phyloP scores from a whole-genome alignment of 2,113 vertebrate species.

The Sinosuthora webbiana region DNA sequence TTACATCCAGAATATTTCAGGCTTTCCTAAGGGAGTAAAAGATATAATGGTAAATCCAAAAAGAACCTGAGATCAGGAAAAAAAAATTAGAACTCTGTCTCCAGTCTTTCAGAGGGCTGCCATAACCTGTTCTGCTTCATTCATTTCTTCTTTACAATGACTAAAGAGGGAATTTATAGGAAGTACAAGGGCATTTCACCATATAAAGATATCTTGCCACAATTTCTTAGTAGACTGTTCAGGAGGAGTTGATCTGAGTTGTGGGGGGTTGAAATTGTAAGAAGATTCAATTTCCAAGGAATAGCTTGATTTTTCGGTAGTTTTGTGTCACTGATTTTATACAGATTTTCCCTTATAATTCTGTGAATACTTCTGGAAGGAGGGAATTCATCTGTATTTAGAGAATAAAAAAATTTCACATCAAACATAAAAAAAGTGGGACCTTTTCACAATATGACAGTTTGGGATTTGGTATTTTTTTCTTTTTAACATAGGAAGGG shows the following conservation, averaged over 20 bases:
- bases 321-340: not conserved
- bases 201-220: not conserved
- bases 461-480: not conserved
- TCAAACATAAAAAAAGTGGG: not conserved
- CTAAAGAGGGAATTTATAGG: not conserved
- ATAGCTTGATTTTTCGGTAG: not conserved
- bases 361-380: not conserved
- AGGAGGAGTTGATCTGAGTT: not conserved
- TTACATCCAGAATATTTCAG: not conserved
- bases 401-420: not conserved
- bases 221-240: not conserved
- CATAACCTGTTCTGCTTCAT: not conserved
- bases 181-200: not conserved
- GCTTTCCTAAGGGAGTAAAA: not conserved
- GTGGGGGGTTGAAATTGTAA: accelerated
- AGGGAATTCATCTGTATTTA: not conserved
- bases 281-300: not conserved
- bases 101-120: not conserved
- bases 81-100: not conserved
- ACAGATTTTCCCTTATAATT: not conserved
- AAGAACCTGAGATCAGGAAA: not conserved
- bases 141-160: not conserved
- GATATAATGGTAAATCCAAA: not conserved
- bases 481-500: not conserved
- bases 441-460: not conserved